Evolutionary conservation across 2,888 invertebrate species (phyloP).

Genomic region (Brenthis ino): DNA sequence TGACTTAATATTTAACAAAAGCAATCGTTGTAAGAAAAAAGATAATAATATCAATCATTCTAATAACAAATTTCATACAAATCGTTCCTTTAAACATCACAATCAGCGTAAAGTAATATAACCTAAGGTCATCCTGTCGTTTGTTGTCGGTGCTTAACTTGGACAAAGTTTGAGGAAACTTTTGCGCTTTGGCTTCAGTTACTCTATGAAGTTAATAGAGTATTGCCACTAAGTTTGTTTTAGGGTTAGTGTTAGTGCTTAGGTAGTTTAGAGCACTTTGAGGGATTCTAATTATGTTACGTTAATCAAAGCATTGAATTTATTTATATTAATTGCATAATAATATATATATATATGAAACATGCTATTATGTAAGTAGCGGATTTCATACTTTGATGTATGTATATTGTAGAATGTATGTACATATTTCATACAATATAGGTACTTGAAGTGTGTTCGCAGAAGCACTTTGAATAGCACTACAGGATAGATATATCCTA

Average conservation of each 20-base stretch:
- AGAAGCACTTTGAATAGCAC: too few species aligned
- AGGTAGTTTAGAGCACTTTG: constrained; percentile 5
- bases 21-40: too few species aligned
- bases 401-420: neutral
- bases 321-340: neutral
- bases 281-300: neutral
- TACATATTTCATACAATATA: neutral
- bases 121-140: constrained; percentile 11
- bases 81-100: neutral
- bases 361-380: neutral
- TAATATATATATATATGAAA: too few species aligned
- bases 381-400: neutral
- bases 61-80: neutral
- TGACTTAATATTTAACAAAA: too few species aligned
- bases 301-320: neutral
- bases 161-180: constrained; percentile 31
- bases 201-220: constrained; percentile 32
- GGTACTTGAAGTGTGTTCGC: too few species aligned
- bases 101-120: constrained; percentile 4
- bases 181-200: constrained; percentile 35
- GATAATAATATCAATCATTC: neutral
- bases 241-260: constrained; percentile 30
- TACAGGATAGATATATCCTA: too few species aligned
- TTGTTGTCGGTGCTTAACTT: constrained; percentile 25
- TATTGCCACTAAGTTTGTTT: constrained; percentile 33